Percentiles rank a stretch among this genome's conserved stretches.
Conservation (phyloP, 2,888 invertebrate species). For the Theretra japonica region DNA sequence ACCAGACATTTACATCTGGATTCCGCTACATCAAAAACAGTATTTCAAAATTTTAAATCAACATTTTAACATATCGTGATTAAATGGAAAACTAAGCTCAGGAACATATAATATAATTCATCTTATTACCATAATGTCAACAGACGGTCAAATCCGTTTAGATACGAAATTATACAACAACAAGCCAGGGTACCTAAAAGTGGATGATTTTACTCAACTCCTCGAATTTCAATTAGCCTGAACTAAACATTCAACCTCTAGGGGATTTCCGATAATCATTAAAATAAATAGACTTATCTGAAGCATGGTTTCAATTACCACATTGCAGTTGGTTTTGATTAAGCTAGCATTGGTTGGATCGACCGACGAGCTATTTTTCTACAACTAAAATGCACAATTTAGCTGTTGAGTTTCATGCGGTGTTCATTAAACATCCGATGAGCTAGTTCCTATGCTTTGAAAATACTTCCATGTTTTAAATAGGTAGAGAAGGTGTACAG, state of each 20-base stretch:
- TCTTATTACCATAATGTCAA: conserved; percentile 11
- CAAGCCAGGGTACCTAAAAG: not conserved
- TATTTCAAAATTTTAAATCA: not conserved
- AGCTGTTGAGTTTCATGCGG: too few relatives aligned
- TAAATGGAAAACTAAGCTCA: not conserved
- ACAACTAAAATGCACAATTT: too few relatives aligned
- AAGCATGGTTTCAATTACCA: not conserved
- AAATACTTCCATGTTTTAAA: too few relatives aligned
- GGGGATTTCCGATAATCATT: not conserved
- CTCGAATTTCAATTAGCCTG: not conserved
- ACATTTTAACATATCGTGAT: not conserved
- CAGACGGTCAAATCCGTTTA: conserved; percentile 1
- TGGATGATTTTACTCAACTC: not conserved
- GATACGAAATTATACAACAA: conserved; percentile 13
- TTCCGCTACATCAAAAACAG: not conserved
- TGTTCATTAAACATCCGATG: too few relatives aligned
- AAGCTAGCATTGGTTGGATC: too few relatives aligned
- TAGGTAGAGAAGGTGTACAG: too few relatives aligned
- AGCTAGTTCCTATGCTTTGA: too few relatives aligned
- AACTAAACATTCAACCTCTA: not conserved
- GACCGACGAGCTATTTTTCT: too few relatives aligned
- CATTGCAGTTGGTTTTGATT: too few relatives aligned
- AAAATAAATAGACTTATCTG: not conserved
- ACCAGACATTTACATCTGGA: too few relatives aligned
- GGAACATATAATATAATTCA: not conserved